Percentiles rank a stretch among this genome's conserved stretches.
These are phyloP conservation scores for Holothuria glaberrima DNA, from an alignment of 35 echinoderm and acorn worm genomes.

Conservation along the genomic window DNA sequence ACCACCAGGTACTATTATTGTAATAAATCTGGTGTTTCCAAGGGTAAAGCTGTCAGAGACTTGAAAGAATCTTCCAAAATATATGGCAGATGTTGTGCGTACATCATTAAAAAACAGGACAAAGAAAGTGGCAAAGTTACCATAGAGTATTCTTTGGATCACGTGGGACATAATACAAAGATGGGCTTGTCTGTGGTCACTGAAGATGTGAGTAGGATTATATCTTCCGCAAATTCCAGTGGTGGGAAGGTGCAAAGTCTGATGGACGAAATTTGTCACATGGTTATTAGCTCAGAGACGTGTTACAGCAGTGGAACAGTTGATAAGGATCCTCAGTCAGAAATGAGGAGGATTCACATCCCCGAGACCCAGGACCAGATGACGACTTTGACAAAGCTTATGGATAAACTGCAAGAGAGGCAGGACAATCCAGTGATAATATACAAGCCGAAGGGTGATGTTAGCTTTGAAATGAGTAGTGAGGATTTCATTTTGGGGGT, in stretches of 20 bases:
- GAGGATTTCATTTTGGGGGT: slow-evolving; percentile 17
- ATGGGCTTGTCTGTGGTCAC: background rate
- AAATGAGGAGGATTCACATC: background rate
- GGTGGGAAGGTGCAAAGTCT: background rate
- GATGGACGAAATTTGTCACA: background rate
- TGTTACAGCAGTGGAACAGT: too few relatives aligned
- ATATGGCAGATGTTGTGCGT: slow-evolving; percentile 5
- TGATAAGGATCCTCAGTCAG: too few relatives aligned
- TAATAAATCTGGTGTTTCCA: slow-evolving; percentile 16
- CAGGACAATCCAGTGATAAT: slow-evolving; percentile 14
- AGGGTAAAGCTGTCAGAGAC: slow-evolving; percentile 14
- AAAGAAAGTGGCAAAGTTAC: background rate
- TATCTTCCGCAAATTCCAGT: background rate
- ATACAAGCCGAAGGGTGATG: slow-evolving; percentile 19
- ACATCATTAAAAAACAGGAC: slow-evolving; percentile 28
- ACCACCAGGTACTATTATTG: slow-evolving; percentile 33
- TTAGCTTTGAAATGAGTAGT: slow-evolving; percentile 17
- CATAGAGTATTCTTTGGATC: slow-evolving; percentile 30
- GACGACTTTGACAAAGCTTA: background rate
- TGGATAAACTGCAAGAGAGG: background rate
- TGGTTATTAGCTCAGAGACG: background rate
- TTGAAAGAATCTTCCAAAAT: background rate
- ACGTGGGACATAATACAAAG: slow-evolving; percentile 29
- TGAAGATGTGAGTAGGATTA: background rate
- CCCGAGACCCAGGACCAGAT: background rate